Evolutionary conservation across 2,888 invertebrate species (phyloP), one percentile per base, ranked within the genome.

Genomic region (Agapetus fuscipes): DNA sequence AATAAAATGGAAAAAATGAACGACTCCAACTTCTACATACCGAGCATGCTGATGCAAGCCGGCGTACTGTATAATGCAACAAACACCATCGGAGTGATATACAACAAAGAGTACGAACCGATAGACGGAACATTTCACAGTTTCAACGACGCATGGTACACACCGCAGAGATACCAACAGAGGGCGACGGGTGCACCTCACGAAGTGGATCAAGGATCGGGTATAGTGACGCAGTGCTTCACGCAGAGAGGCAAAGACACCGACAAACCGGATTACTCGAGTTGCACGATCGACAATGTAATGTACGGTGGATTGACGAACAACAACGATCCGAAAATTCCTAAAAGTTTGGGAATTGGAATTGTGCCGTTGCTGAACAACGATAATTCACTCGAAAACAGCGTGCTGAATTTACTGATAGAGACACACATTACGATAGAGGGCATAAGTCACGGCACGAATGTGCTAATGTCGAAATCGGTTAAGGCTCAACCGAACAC

Each of bases 81-180:
- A 25, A 40, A 40, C 16, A 26, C 30, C n/a, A 35, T 40, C 6
- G 40, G 40, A 3, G 6, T 10, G 2, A 40, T 40, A 14, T 40
- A 30, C 27, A 27, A 35, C 27, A 40, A 32, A 30, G 4, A 13
- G 6, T 35, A 40, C 30, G 9, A 3, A 2, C 34, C 35, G 1
- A 15, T 1, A 3, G 13, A 40, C 11, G 40, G 34, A 4, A 17
- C 17, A 10, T 35, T 40, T n/a, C 30, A 29, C 11, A 27, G 3
- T 12, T 4, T 30, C 3, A 39, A 39, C 26, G 17, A 30, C 24
- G 35, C 32, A 17, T 39, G 16, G 24, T 33, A 28, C 34, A n/a
- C n/a, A n/a, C n/a, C n/a, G n/a, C n/a, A n/a, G n/a, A n/a, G 24
- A 14, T 9, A n/a, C 3, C n/a, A 5, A 1, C 3, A 10, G 2